Evolutionary conservation across 2,113 vertebrate genomes (phyloP).

Genomic region (Atlantisia rogersi): DNA sequence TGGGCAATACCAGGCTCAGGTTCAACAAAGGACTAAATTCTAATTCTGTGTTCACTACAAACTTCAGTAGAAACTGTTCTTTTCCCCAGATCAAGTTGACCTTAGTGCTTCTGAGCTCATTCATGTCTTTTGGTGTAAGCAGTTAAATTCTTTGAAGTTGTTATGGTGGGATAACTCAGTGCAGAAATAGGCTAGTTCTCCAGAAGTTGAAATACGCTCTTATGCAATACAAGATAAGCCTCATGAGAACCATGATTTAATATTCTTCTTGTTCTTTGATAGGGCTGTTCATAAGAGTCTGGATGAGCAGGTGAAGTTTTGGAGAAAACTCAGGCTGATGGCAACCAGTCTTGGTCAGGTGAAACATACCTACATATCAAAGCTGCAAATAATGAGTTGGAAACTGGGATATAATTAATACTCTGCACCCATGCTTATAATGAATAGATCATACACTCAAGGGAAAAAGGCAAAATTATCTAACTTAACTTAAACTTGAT

Average conservation of each 20-base stretch:
- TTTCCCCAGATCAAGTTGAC: not conserved
- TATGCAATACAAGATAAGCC: not conserved
- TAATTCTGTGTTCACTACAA: not conserved
- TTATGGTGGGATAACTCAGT: not conserved
- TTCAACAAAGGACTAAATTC: not conserved
- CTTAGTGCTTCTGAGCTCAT: not conserved
- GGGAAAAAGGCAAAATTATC: not conserved
- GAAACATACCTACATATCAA: not conserved
- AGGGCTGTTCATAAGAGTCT: not conserved
- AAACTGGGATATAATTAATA: not conserved
- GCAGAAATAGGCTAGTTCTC: not conserved
- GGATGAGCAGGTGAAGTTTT: not conserved
- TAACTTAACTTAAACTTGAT: not conserved
- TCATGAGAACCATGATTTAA: not conserved
- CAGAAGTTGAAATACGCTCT: not conserved
- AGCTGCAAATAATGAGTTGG: not conserved
- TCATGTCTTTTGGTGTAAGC: not conserved
- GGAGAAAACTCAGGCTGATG: not conserved
- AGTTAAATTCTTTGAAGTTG: not conserved
- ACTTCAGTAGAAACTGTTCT: not conserved
- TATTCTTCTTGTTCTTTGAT: not conserved
- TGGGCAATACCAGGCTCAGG: not conserved
- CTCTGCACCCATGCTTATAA: not conserved
- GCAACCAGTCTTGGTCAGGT: not conserved
- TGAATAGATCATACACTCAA: not conserved